Evolutionary conservation across 2,888 invertebrate genomes (phyloP), one percentile per base, ranked within the genome.

Genomic region (Drosophila mercatorum): DNA sequence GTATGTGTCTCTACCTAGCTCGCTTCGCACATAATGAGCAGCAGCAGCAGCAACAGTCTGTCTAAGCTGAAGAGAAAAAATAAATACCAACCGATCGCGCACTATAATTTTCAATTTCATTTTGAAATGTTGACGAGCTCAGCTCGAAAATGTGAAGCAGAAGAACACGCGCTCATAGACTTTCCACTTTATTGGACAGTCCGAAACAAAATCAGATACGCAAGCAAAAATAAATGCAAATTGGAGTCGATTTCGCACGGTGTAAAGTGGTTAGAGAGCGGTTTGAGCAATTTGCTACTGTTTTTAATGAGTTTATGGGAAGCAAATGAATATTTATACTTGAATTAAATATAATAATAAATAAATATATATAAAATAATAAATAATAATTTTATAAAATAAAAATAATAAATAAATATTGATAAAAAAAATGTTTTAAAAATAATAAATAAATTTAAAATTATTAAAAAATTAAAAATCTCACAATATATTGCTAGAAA

Each of bases 51-150:
- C 34, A 34, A 34, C 40, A 12, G 49, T 60, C 60, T 69, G 58
- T 44, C 61, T 60, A 56, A 67, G 10, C 8, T 26, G 8, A 41
- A 3, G 31, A 17, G 10, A 41, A 6, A 7, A 26, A 60, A 67
- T 17, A 49, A 31, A 6, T 58, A 40, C 60, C 67, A 49, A 67
- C 62, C 52, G 41, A 10, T 36, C 65, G 58, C 62, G 55, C 61
- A 58, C 69, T 66, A 70, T 75, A 83, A 86, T 86, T 83, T 81
- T 86, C 80, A 81, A 83, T 83, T 86, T 83, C 80, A 68, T 78
- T 85, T 75, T 59, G 69, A 78, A 67, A 69, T 75, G 65, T 47
- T 71, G 70, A 64, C 67, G 55, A 56, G 44, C 44, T 44, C 46
- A 58, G 56, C 28, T 43, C 38, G 52, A 52, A 59, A 58, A 62